Percentiles rank a stretch among this genome's conserved stretches.
These are phyloP conservation scores for Taurulus bubalis DNA, from an alignment of 2,113 vertebrate genomes.

Conservation along the genomic window DNA sequence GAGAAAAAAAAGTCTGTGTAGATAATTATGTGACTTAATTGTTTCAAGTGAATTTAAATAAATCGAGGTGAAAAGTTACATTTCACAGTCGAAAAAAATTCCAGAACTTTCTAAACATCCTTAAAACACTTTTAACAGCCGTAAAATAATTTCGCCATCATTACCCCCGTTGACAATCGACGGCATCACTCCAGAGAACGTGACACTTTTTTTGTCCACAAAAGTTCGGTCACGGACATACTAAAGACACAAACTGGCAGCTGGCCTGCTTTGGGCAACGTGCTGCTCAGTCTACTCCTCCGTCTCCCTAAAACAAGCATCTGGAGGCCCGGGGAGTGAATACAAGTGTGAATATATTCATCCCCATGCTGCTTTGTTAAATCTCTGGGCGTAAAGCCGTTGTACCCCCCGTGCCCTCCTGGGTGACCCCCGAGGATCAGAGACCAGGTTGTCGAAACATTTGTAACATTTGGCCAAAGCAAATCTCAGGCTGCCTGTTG, in stretches of 20 bases:
- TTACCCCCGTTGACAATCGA: constrained; percentile 4
- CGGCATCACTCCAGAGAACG: constrained; percentile 51
- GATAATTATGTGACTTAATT: background rate
- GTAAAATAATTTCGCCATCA: constrained; percentile 23
- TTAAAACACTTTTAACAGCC: constrained; percentile 8
- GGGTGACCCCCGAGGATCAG: constrained; percentile 84
- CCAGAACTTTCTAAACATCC: background rate
- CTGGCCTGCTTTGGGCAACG: constrained; percentile 57
- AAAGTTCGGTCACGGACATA: constrained; percentile 30
- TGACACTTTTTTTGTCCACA: constrained; percentile 46
- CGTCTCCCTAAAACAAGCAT: constrained; percentile 74
- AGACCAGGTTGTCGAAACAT: constrained; percentile 89
- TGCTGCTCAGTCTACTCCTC: constrained; percentile 43
- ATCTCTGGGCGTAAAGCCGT: constrained; percentile 71
- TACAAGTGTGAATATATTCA: constrained; percentile 81
- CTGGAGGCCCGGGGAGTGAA: constrained; percentile 72
- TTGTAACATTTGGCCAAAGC: constrained; percentile 89
- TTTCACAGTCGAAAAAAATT: background rate
- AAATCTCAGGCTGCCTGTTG: constrained; percentile 82
- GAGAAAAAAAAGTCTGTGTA: background rate
- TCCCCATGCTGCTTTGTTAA: constrained; percentile 81
- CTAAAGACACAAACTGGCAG: constrained; percentile 52
- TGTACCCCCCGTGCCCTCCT: constrained; percentile 68
- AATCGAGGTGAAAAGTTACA: background rate
- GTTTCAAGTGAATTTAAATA: background rate